Percentiles rank a stretch among this genome's conserved stretches.
Conservation (phyloP, 1,140 invertebrate species). For the Aricia agestis region DNA sequence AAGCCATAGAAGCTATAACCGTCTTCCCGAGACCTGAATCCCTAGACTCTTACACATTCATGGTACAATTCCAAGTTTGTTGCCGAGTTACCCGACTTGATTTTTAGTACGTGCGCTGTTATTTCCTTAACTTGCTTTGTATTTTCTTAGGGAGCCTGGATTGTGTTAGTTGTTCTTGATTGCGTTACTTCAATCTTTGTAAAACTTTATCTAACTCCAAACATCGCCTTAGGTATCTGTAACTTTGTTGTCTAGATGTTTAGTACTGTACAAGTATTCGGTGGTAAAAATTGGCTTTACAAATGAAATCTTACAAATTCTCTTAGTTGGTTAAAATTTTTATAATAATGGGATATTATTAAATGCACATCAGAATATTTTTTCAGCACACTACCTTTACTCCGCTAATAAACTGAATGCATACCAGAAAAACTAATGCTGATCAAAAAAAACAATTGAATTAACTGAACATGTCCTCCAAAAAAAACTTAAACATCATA, state of each 20-base stretch:
- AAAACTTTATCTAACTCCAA: constrained; percentile 11
- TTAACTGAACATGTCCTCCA: no score
- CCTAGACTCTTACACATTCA: not conserved
- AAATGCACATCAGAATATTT: no score
- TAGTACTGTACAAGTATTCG: not conserved
- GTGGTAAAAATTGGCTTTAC: not conserved
- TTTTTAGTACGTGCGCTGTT: constrained; percentile 23
- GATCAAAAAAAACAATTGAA: no score
- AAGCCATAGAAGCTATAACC: not conserved
- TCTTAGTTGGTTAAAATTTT: not conserved
- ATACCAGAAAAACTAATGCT: no score
- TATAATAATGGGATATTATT: no score
- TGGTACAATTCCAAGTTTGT: not conserved
- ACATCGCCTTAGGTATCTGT: constrained; percentile 3
- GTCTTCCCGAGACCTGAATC: not conserved
- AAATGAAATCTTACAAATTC: not conserved
- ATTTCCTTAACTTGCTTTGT: constrained; percentile 20
- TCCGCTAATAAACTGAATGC: no score
- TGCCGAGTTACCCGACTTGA: constrained; percentile 19
- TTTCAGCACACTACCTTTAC: no score
- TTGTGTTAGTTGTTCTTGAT: constrained; percentile 26
- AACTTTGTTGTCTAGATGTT: constrained; percentile 13
- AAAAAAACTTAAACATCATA: no score
- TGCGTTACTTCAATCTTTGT: constrained; percentile 21
- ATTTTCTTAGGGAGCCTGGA: constrained; percentile 16